Evolutionary conservation across 1,140 invertebrate species (phyloP).

Genomic region (Lethrus apterus): DNA sequence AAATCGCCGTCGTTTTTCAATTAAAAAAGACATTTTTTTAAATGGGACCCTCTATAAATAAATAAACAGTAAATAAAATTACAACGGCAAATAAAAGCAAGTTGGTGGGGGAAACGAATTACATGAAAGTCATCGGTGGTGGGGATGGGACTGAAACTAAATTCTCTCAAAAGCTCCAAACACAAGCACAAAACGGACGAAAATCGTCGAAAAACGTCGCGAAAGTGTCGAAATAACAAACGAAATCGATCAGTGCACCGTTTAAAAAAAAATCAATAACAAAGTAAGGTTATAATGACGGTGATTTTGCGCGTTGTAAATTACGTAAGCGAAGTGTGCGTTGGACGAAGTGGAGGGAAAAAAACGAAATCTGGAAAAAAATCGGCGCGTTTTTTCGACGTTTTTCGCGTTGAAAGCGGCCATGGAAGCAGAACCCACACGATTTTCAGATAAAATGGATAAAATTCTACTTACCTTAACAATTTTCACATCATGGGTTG

Average conservation of each 20-base stretch:
- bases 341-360: too few relatives aligned
- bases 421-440: conserved; percentile 27
- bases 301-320: background rate
- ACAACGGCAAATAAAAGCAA: conserved; percentile 6
- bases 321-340: conserved; percentile 1
- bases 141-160: too few relatives aligned
- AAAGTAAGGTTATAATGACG: conserved; percentile 39
- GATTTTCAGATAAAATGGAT: conserved; percentile 42
- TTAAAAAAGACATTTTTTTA: conserved; percentile 6
- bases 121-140: conserved; percentile 2
- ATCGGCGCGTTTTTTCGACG: conserved; percentile 6
- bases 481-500: conserved; percentile 40
- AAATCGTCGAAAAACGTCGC: conserved; percentile 5
- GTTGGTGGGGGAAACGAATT: conserved; percentile 4
- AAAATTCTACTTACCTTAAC: conserved; percentile 44
- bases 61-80: conserved; percentile 9
- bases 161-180: conserved; percentile 1
- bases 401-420: conserved; percentile 18
- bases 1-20: conserved; percentile 4
- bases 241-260: background rate
- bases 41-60: too few relatives aligned
- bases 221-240: background rate
- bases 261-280: conserved; percentile 37
- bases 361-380: conserved; percentile 24
- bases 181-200: background rate